phyloP scores from a whole-genome alignment of 2,113 vertebrate genomes.

The Picathartes gymnocephalus region DNA sequence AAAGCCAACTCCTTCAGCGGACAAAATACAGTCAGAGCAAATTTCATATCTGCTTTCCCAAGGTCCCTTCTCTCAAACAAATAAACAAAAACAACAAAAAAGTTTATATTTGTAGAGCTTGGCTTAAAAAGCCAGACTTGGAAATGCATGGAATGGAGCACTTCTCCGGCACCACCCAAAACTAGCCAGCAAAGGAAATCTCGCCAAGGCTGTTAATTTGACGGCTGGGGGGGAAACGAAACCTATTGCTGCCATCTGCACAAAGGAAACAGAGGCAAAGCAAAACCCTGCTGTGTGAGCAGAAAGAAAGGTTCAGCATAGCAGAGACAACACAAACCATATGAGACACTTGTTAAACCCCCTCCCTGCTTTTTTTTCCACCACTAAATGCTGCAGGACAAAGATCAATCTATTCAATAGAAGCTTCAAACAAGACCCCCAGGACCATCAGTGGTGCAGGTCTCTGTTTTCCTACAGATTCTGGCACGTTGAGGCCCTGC shows the following conservation, averaged over 20 bases:
- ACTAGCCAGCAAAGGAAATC: conserved; percentile 31
- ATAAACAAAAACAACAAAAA: neutral
- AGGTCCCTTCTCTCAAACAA: conserved; percentile 43
- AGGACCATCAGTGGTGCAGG: conserved; percentile 8
- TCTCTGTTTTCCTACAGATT: conserved; percentile 19
- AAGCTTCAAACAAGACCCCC: conserved; percentile 34
- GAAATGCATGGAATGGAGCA: conserved; percentile 53
- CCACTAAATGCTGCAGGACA: conserved; percentile 7
- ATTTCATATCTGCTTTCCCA: conserved; percentile 29
- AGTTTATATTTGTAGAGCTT: conserved; percentile 31
- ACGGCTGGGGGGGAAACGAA: conserved; percentile 2
- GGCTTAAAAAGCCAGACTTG: conserved; percentile 38
- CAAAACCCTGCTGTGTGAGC: conserved; percentile 44
- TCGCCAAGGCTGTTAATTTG: conserved; percentile 44
- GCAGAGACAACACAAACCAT: conserved; percentile 51
- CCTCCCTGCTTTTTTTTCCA: neutral
- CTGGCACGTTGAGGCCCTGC: neutral
- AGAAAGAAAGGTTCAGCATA: conserved; percentile 45
- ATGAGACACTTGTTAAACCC: conserved; percentile 49
- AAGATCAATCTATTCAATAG: conserved; percentile 27
- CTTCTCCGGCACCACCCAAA: conserved; percentile 56
- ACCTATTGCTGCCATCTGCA: conserved; percentile 63
- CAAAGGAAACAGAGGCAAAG: conserved; percentile 54
- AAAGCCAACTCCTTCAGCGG: neutral
- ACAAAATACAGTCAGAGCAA: neutral